Percentiles rank a stretch among this genome's conserved stretches.
These are phyloP conservation scores for Rhopalosiphum padi DNA, from an alignment of 1,140 invertebrate species.

Conservation along the genomic window DNA sequence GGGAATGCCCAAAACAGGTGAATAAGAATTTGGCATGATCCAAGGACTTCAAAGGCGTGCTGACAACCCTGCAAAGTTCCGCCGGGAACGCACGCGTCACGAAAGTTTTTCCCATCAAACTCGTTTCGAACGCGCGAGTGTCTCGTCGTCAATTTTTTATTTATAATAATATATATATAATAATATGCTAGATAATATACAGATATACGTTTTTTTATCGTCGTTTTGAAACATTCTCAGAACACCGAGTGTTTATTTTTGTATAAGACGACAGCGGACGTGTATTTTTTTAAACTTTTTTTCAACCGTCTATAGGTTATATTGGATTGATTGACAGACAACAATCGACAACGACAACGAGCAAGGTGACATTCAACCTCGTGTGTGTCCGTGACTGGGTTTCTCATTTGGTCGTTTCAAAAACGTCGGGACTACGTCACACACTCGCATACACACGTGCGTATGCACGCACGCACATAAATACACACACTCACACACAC, in stretches of 20 bases:
- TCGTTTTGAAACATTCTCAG: conserved; percentile 38
- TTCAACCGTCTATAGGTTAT: conserved; percentile 38
- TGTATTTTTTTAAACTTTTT: background rate
- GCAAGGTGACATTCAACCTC: conserved; percentile 52
- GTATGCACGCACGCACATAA: too few relatives aligned
- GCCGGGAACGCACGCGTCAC: background rate
- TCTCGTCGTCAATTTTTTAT: background rate
- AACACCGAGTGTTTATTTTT: conserved; percentile 35
- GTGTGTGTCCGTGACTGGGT: conserved; percentile 56
- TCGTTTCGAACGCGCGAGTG: background rate
- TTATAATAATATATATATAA: background rate
- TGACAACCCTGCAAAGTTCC: background rate
- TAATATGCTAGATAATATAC: background rate
- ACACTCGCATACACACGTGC: background rate
- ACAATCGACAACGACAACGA: conserved; percentile 54
- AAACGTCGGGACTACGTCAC: conserved; percentile 45
- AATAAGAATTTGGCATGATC: background rate
- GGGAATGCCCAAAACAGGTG: background rate
- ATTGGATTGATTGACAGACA: conserved; percentile 57
- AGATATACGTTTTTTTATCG: background rate
- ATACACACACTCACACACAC: background rate
- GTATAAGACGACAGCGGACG: background rate
- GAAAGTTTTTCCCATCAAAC: conserved; percentile 42
- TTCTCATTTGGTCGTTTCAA: conserved; percentile 54
- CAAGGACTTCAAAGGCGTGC: background rate